A percentile compares a stretch with the other conserved stretches of the same genome.
Evolutionary conservation across 2,113 vertebrate genomes (phyloP).

Genomic region (Lasiurus cinereus): DNA sequence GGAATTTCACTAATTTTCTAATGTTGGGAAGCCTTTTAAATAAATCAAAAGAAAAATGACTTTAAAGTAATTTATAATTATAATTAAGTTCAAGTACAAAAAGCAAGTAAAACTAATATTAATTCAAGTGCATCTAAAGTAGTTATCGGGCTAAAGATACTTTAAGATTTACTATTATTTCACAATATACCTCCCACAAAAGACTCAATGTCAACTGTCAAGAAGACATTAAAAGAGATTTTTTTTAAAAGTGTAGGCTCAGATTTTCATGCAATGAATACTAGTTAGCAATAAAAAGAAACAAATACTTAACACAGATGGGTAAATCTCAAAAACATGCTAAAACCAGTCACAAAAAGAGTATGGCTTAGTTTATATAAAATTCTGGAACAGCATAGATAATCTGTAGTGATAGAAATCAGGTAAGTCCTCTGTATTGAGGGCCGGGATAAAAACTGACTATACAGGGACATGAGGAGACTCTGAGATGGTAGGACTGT

Average conservation of each 20-base stretch:
- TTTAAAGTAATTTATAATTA: slow-evolving; percentile 56
- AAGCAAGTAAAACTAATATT: slow-evolving; percentile 30
- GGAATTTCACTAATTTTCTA: slow-evolving; percentile 1
- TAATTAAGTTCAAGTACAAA: slow-evolving; percentile 51
- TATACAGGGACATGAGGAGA: background rate
- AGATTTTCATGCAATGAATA: slow-evolving; percentile 37
- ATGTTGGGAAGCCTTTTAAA: background rate
- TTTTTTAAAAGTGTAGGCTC: slow-evolving; percentile 17
- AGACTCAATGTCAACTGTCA: slow-evolving; percentile 1
- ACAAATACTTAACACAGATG: background rate
- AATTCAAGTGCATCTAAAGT: slow-evolving; percentile 10
- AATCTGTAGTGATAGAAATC: background rate
- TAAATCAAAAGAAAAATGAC: background rate
- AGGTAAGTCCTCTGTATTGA: background rate
- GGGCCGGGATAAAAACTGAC: background rate
- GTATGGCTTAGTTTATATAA: background rate
- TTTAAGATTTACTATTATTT: slow-evolving; percentile 53
- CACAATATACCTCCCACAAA: background rate
- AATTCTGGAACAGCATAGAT: background rate
- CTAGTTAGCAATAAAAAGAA: slow-evolving; percentile 38
- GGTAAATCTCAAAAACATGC: slow-evolving; percentile 8
- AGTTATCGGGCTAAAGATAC: background rate
- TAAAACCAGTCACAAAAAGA: background rate
- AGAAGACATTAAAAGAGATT: slow-evolving; percentile 26
- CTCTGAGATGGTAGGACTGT: background rate